phyloP scores from a whole-genome alignment of 2,113 vertebrate species.

The Halichoerus grypus region DNA sequence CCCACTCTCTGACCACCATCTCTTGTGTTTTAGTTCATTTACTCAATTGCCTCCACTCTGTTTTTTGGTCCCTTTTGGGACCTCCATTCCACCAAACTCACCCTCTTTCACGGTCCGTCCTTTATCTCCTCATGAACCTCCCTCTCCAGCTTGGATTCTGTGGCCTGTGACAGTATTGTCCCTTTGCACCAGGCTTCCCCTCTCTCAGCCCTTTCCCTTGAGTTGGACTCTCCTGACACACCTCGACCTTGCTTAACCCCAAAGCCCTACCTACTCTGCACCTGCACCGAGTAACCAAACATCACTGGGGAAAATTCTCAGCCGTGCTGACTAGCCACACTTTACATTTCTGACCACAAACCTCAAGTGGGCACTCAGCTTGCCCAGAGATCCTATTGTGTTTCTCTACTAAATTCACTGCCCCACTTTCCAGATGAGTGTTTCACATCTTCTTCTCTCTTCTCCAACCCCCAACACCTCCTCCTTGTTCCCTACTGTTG shows the following conservation, averaged over 20 bases:
- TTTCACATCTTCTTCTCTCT: slow-evolving; percentile 49
- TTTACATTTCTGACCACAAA: slow-evolving; percentile 63
- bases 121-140: neutral
- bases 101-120: neutral
- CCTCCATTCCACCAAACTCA: neutral
- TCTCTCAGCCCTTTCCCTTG: neutral
- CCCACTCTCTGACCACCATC: neutral
- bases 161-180: too few relatives aligned
- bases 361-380: slow-evolving; percentile 48
- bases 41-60: neutral
- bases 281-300: neutral
- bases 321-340: neutral
- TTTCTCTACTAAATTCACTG: slow-evolving; percentile 50
- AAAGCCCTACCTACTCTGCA: neutral
- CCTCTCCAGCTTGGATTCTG: neutral
- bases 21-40: slow-evolving; percentile 16
- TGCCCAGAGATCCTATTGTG: neutral
- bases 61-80: neutral
- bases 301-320: neutral
- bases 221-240: neutral
- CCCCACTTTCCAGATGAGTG: neutral
- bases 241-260: neutral
- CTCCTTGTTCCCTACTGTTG: neutral
- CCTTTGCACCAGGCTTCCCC: neutral
- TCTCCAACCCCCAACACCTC: neutral